These are phyloP conservation scores for Cancer borealis DNA, from an alignment of 2,888 invertebrate genomes.

Conservation along the genomic window DNA sequence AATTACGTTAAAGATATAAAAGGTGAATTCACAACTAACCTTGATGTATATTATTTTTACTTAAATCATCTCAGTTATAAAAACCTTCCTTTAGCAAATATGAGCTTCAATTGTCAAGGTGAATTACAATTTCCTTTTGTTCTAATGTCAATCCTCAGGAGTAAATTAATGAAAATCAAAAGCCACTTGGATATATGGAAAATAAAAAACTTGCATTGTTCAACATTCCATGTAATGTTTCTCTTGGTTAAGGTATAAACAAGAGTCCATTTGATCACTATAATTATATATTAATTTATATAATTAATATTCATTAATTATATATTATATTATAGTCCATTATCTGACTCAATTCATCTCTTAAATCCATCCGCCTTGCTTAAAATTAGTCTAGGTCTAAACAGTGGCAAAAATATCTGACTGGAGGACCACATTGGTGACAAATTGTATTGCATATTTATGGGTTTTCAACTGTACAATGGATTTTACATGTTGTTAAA, in stretches of 20 bases:
- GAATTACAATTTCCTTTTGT: not conserved
- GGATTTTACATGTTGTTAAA: not conserved
- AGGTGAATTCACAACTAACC: not conserved
- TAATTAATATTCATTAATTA: too few species aligned
- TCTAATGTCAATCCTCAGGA: not conserved
- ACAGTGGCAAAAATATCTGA: not conserved
- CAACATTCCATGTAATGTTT: not conserved
- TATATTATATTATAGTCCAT: not conserved
- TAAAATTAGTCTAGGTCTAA: not conserved
- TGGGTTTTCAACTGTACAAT: not conserved
- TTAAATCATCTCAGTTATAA: not conserved
- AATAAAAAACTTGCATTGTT: not conserved
- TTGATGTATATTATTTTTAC: too few species aligned
- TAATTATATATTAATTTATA: too few species aligned
- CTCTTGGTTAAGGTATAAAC: not conserved
- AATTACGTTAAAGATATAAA: not conserved
- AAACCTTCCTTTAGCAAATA: too few species aligned
- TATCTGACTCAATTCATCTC: not conserved
- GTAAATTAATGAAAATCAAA: conserved; percentile 4
- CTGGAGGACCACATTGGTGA: not conserved
- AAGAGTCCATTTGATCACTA: not conserved
- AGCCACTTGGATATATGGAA: not conserved
- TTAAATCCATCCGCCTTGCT: not conserved
- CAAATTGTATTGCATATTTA: not conserved
- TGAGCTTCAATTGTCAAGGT: too few species aligned